Evolutionary conservation across 1,140 invertebrate species (phyloP), one percentile per base, ranked within the genome.

Genomic region (Drosophila cardini): DNA sequence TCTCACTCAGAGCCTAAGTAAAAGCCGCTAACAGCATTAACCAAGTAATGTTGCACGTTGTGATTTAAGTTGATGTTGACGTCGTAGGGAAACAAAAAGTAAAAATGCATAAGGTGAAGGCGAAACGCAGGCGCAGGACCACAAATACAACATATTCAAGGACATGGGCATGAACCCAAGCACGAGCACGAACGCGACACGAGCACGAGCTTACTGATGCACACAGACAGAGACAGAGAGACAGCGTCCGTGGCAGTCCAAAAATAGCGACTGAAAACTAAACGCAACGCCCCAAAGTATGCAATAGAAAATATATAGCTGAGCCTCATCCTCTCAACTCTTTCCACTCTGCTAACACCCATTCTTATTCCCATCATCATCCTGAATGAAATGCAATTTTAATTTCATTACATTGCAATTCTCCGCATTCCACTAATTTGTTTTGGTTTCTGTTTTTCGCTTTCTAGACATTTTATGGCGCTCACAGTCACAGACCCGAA

Each of bases 321-420:
- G 38, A 40, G 50, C 26, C 36, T n/a, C 40, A 64, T 43, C 61
- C 32, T 18, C 46, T 42, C 64, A 45, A 40, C 0, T 26, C 21
- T 5, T 5, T 26, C 21, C 21, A 4, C 21, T 5, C 5, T 26
- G n/a, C n/a, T n/a, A n/a, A n/a, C n/a, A n/a, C 1, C 21, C 21
- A 26, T 26, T 26, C 21, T 4, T 26, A 26, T 26, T 26, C 21
- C 21, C 21, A 26, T 26, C 4, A 3, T 26, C 21, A 26, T 26
- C 4, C 57, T 15, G 61, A 64, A 61, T 72, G 60, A 62, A 70
- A 60, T 67, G 78, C 62, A 70, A 83, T 89, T 89, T 80, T 89
- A 87, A 87, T 83, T 76, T 81, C 79, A 87, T 87, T 87, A 52
- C 67, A 38, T 36, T 75, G 72, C 67, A 73, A 40, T 58, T 67